Conservation (phyloP, 2,888 invertebrate species). For the Caenorhabditis wallacei region DNA sequence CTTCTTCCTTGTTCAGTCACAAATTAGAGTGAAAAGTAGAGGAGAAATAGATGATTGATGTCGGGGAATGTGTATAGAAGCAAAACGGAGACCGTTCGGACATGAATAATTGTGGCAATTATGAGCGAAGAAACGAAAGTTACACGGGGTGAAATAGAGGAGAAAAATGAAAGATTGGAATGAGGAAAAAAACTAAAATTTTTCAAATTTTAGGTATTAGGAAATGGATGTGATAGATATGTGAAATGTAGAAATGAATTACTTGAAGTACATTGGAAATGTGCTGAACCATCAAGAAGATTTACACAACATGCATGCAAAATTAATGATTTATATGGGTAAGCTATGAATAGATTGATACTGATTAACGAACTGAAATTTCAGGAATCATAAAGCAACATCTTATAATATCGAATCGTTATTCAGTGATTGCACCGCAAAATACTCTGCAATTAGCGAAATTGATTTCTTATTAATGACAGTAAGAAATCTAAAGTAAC, state of each 20-base stretch:
- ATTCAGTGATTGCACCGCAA: slow-evolving; percentile 48
- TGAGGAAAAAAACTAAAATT: not conserved
- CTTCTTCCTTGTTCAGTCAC: slow-evolving; percentile 50
- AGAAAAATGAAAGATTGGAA: not conserved
- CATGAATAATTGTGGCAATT: slow-evolving; percentile 62
- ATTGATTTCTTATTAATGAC: slow-evolving; percentile 53
- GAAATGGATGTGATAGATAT: slow-evolving; percentile 59
- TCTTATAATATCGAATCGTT: slow-evolving; percentile 54
- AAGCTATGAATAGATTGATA: not conserved
- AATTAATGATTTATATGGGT: slow-evolving; percentile 58
- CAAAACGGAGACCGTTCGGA: slow-evolving; percentile 61
- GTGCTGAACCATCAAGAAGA: slow-evolving; percentile 55
- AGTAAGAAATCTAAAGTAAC: slow-evolving; percentile 5
- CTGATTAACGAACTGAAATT: not conserved
- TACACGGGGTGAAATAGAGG: slow-evolving; percentile 47
- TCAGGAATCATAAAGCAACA: slow-evolving; percentile 59
- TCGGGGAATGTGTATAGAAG: slow-evolving; percentile 54
- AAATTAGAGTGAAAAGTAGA: slow-evolving; percentile 40
- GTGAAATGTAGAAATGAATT: slow-evolving; percentile 55
- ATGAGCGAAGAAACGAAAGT: slow-evolving; percentile 43
- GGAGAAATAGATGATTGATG: slow-evolving; percentile 48
- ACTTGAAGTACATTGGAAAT: slow-evolving; percentile 61
- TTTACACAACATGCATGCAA: slow-evolving; percentile 60
- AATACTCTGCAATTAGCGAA: slow-evolving; percentile 53
- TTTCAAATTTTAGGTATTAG: slow-evolving; percentile 24